Percentiles rank a stretch among this genome's conserved stretches.
These are phyloP conservation scores for Myripristis murdjan DNA, from an alignment of 2,797 vertebrate species.

Conservation along the genomic window DNA sequence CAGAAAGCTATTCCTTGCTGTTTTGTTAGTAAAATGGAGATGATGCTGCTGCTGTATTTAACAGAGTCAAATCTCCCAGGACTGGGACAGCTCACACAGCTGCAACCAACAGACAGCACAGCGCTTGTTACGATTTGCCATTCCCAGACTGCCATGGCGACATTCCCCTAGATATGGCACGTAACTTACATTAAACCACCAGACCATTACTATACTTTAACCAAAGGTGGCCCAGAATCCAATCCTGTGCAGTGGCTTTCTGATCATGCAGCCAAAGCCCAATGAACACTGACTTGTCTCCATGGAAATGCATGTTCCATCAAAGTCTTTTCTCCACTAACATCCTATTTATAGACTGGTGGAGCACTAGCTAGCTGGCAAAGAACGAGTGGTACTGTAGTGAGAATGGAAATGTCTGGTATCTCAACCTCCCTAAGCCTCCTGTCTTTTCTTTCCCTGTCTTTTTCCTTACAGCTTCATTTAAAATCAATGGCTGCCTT, in stretches of 20 bases:
- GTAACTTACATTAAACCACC: constrained; percentile 21
- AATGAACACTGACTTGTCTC: constrained; percentile 57
- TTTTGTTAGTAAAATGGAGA: constrained; percentile 25
- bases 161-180: constrained; percentile 14
- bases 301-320: constrained; percentile 75
- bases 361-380: constrained; percentile 55
- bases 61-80: not conserved
- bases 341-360: constrained; percentile 76
- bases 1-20: not conserved
- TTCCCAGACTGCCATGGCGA: constrained; percentile 24
- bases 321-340: constrained; percentile 64
- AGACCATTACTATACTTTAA: constrained; percentile 19
- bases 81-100: constrained; percentile 15
- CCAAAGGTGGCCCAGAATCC: constrained; percentile 23
- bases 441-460: constrained; percentile 16
- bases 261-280: constrained; percentile 32
- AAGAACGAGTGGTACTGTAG: constrained; percentile 66
- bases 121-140: constrained; percentile 24
- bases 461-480: constrained; percentile 29
- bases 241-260: constrained; percentile 20
- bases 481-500: constrained; percentile 64
- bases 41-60: constrained; percentile 13
- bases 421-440: constrained; percentile 38
- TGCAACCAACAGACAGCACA: constrained; percentile 14
- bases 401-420: constrained; percentile 69